Evolutionary conservation across 2,797 vertebrate species (phyloP).

Genomic region (Catharus ustulatus): DNA sequence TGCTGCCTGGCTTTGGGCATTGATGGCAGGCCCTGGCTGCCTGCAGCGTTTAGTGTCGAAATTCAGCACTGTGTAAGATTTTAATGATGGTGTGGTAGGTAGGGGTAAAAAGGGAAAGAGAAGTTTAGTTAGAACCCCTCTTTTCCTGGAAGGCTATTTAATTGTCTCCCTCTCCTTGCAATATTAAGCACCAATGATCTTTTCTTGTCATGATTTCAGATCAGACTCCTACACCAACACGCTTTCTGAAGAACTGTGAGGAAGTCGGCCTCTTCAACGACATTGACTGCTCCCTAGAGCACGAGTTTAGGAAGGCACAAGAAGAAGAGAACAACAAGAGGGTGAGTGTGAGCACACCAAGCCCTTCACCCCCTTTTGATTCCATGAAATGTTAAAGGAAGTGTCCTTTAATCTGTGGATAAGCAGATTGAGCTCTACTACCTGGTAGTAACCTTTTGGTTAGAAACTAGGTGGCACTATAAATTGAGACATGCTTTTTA

Average conservation of each 20-base stretch:
- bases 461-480: slow-evolving; percentile 28
- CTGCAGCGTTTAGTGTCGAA: fast-evolving
- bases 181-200: neutral
- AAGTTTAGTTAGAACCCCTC: neutral
- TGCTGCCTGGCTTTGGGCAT: neutral
- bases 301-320: slow-evolving; percentile 96
- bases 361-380: neutral
- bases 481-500: neutral
- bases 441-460: neutral
- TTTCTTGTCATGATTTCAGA: slow-evolving; percentile 79
- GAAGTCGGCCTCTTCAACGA: slow-evolving; percentile 97
- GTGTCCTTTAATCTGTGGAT: neutral
- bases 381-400: neutral
- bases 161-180: neutral
- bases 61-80: neutral
- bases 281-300: slow-evolving; percentile 95
- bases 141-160: neutral
- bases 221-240: slow-evolving; percentile 97
- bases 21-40: neutral
- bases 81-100: neutral
- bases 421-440: neutral
- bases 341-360: slow-evolving; percentile 76
- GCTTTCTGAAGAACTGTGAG: slow-evolving; percentile 99
- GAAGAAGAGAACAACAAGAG: slow-evolving; percentile 97
- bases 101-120: neutral